Percentiles rank a stretch among this genome's conserved stretches.
phyloP scores from a whole-genome alignment of 2,113 vertebrate species.

The Progne subis region DNA sequence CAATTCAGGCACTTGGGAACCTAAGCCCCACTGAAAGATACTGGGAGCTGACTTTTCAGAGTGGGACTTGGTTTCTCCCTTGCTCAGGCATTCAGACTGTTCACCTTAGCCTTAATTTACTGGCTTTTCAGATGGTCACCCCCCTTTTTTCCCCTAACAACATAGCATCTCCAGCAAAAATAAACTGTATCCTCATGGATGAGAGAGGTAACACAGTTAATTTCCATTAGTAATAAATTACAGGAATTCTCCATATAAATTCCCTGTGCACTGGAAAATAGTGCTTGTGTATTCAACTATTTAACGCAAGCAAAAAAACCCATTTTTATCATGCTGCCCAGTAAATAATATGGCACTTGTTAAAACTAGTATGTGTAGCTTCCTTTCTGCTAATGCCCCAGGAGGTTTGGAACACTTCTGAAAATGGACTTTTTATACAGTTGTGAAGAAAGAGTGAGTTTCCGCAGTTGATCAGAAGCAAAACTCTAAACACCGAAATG shows the following conservation, averaged over 20 bases:
- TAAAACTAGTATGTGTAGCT: slow-evolving; percentile 6
- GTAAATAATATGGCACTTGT: slow-evolving; percentile 44
- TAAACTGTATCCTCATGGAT: background rate
- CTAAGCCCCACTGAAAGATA: background rate
- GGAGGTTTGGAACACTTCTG: background rate
- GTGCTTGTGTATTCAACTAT: slow-evolving; percentile 30
- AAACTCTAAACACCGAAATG: background rate
- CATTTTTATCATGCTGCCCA: slow-evolving; percentile 47
- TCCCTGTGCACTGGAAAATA: slow-evolving; percentile 29
- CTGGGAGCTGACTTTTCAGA: background rate
- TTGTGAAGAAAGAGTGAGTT: slow-evolving; percentile 10
- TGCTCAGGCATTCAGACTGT: background rate
- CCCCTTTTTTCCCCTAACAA: background rate
- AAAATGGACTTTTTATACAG: background rate
- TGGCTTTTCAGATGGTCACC: background rate
- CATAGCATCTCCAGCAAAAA: slow-evolving; percentile 7
- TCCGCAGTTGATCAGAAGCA: slow-evolving; percentile 3
- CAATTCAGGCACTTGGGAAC: slow-evolving; percentile 55
- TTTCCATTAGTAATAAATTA: background rate
- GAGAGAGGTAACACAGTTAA: background rate
- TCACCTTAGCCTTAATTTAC: background rate
- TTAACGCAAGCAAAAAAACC: background rate
- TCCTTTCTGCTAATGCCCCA: slow-evolving; percentile 49
- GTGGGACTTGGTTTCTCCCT: background rate
- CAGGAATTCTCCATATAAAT: slow-evolving; percentile 46